Evolutionary conservation across 2,797 vertebrate genomes (phyloP).

Genomic region (Trachurus trachurus): DNA sequence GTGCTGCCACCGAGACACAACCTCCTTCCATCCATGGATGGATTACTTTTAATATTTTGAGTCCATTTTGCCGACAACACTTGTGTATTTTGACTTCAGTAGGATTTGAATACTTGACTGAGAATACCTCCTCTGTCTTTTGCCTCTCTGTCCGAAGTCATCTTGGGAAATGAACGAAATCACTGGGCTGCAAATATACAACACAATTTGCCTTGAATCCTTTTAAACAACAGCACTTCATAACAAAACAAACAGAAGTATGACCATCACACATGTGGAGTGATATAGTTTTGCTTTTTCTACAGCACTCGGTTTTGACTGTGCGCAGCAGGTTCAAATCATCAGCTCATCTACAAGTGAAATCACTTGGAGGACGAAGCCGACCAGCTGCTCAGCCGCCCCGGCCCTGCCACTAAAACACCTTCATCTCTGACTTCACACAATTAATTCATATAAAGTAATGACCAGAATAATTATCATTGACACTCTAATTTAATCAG

Average conservation of each 20-base stretch:
- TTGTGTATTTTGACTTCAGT: too few relatives aligned
- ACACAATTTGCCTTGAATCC: too few relatives aligned
- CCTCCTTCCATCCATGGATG: too few relatives aligned
- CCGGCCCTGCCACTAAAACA: background rate
- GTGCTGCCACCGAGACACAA: too few relatives aligned
- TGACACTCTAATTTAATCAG: conserved; percentile 16
- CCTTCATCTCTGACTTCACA: conserved; percentile 28
- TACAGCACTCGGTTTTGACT: background rate
- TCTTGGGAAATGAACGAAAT: too few relatives aligned
- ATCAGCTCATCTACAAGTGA: conserved; percentile 9
- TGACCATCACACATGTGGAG: background rate
- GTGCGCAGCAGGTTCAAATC: conserved; percentile 7
- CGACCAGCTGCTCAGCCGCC: conserved; percentile 10
- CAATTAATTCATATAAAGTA: conserved; percentile 28
- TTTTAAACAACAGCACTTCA: too few relatives aligned
- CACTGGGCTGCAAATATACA: too few relatives aligned
- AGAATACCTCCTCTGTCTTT: too few relatives aligned
- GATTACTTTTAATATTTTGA: too few relatives aligned
- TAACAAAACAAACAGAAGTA: background rate
- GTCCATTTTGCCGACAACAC: too few relatives aligned
- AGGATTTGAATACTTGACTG: too few relatives aligned
- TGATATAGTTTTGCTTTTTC: background rate
- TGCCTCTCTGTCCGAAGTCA: too few relatives aligned
- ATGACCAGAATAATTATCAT: conserved; percentile 35
- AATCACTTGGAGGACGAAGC: conserved; percentile 1